Evolutionary conservation across 2,797 vertebrate genomes (phyloP).

Genomic region (Melanogrammus aeglefinus): DNA sequence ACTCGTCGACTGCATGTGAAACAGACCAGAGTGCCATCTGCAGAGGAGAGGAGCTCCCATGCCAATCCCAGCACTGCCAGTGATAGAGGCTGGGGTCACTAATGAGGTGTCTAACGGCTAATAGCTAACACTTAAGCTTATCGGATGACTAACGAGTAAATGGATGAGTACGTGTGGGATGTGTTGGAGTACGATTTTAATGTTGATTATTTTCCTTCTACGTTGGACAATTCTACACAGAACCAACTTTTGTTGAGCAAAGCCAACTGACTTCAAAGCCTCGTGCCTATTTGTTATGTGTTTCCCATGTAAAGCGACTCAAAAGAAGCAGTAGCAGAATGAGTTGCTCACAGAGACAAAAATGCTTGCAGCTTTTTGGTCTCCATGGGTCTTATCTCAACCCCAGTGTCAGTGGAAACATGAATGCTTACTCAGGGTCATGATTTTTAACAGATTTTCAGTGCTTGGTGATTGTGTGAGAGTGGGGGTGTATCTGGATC

Average conservation of each 20-base stretch:
- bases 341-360: neutral
- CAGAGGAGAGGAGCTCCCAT: neutral
- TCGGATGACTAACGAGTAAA: neutral
- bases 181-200: neutral
- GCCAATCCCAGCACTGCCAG: neutral
- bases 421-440: neutral
- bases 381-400: neutral
- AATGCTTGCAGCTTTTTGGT: neutral
- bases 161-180: neutral
- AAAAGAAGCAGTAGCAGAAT: neutral
- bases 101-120: neutral
- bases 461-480: neutral
- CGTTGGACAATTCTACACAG: neutral
- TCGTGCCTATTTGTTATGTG: neutral
- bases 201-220: neutral
- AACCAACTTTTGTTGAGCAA: neutral
- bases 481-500: slow-evolving; percentile 34
- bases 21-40: neutral
- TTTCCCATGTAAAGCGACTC: neutral
- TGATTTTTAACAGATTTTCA: neutral
- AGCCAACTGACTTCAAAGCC: neutral
- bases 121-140: neutral
- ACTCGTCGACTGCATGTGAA: neutral
- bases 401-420: neutral
- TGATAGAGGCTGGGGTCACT: neutral